These are phyloP conservation scores for Cyprinodon tularosa DNA, from an alignment of 2,113 vertebrate species.

Conservation along the genomic window DNA sequence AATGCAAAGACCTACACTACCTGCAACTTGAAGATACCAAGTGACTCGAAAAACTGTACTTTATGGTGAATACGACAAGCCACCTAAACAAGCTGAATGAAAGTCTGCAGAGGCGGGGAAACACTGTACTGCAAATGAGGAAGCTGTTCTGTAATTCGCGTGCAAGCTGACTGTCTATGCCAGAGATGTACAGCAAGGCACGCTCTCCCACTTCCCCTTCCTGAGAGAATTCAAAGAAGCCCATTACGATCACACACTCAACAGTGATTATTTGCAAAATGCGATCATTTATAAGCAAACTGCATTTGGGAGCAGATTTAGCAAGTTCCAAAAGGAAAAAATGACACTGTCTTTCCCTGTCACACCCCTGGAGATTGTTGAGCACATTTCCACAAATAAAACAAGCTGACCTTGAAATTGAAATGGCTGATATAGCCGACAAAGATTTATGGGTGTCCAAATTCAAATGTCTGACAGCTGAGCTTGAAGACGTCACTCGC, in stretches of 20 bases:
- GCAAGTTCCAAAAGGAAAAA: neutral
- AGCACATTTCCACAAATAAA: neutral
- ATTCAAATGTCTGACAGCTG: no score
- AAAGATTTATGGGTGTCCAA: no score
- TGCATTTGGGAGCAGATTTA: no score
- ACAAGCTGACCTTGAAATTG: neutral
- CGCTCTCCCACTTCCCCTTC: neutral
- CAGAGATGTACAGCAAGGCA: neutral
- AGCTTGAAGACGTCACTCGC: no score
- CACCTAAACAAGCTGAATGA: constrained; percentile 4
- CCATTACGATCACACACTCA: no score
- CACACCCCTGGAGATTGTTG: neutral
- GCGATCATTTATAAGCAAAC: no score
- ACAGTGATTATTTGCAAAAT: no score
- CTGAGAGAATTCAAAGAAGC: no score
- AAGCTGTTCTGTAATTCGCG: no score
- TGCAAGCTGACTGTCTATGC: neutral
- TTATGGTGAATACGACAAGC: neutral
- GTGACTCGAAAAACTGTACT: neutral
- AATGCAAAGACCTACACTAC: neutral
- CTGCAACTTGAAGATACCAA: neutral
- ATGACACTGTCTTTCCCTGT: constrained; percentile 1
- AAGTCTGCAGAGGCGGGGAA: neutral
- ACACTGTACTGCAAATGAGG: neutral
- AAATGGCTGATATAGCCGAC: no score